Conservation (phyloP, 2,113 vertebrate species). For the Microtus montanus region DNA sequence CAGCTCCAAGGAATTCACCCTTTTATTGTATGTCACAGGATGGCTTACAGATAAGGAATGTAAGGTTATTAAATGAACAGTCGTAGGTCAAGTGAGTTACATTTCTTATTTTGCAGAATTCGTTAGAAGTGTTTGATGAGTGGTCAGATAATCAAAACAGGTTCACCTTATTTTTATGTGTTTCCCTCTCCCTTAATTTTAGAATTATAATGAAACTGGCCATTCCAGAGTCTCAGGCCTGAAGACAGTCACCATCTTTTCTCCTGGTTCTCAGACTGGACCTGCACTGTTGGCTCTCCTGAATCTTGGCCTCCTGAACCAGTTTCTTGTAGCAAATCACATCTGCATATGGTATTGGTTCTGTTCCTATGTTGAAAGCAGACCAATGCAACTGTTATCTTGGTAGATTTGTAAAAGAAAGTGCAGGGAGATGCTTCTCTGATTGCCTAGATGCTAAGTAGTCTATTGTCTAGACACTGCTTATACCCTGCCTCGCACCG, state of each 20-base stretch:
- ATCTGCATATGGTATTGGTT: not conserved
- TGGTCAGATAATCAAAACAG: conserved; percentile 17
- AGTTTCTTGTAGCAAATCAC: not conserved
- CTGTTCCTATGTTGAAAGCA: not conserved
- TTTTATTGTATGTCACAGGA: not conserved
- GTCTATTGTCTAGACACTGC: not conserved
- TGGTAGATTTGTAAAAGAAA: not conserved
- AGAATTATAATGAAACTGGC: not conserved
- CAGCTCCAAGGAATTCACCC: not conserved
- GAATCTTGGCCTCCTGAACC: not conserved
- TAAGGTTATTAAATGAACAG: not conserved
- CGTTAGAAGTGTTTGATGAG: conserved; percentile 42
- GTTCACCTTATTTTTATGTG: not conserved
- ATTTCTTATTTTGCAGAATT: conserved; percentile 20
- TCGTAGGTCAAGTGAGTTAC: not conserved
- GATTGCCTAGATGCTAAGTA: not conserved
- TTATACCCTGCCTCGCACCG: not conserved
- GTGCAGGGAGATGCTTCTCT: not conserved
- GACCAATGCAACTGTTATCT: not conserved
- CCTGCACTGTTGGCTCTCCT: not conserved
- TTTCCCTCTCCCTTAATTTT: not conserved
- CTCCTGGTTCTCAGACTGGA: not conserved
- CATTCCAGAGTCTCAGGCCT: not conserved
- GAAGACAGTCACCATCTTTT: not conserved
- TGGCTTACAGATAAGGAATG: conserved; percentile 4